These are phyloP conservation scores for Papilio machaon DNA, from an alignment of 1,140 invertebrate genomes.

Conservation along the genomic window DNA sequence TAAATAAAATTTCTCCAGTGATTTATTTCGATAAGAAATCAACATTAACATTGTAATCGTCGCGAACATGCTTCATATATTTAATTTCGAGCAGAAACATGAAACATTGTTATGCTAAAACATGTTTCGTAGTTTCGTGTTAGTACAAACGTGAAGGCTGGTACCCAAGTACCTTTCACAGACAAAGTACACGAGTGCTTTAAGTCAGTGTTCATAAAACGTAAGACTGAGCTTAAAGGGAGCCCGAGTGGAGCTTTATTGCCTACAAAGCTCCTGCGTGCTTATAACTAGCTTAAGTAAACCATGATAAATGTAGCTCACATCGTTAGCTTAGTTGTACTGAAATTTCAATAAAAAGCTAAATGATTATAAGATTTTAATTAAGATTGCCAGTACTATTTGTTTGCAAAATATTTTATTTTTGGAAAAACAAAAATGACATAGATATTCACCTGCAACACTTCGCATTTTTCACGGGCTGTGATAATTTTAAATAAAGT, in stretches of 20 bases:
- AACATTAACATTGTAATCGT: too few relatives aligned
- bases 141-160: neutral
- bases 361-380: too few relatives aligned
- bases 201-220: slow-evolving; percentile 15
- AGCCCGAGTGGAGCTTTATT: slow-evolving; percentile 8
- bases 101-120: neutral
- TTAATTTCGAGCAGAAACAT: neutral
- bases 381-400: too few relatives aligned
- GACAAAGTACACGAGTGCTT: slow-evolving; percentile 21
- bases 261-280: slow-evolving; percentile 13
- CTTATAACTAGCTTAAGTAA: slow-evolving; percentile 15
- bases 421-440: neutral
- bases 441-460: neutral
- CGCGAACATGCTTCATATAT: neutral
- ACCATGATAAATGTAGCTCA: neutral
- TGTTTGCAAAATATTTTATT: neutral
- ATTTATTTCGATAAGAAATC: too few relatives aligned
- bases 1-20: neutral
- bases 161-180: slow-evolving; percentile 4
- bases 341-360: too few relatives aligned
- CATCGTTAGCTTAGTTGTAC: neutral
- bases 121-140: neutral
- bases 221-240: slow-evolving; percentile 18
- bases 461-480: neutral
- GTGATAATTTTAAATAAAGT: slow-evolving; percentile 7